Evolutionary conservation across 1,140 invertebrate species (phyloP), one percentile per base, ranked within the genome.

Genomic region (Euura lappo): DNA sequence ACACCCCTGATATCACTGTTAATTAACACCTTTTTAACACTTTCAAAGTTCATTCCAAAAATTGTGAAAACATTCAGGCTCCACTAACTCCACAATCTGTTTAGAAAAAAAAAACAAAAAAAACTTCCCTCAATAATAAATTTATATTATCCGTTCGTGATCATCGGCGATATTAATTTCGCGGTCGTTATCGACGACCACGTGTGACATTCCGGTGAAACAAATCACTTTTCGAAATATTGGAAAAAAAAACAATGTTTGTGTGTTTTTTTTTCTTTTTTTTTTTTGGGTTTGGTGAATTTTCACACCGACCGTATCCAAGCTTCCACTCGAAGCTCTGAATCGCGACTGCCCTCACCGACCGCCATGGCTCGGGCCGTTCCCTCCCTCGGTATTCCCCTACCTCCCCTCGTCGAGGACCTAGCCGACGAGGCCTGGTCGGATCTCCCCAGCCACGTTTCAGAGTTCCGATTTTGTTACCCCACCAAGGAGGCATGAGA

Each of bases 331-430:
- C 78, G 82, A 78, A 77, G 51, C 78, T 79, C 78, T 78, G 69
- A 82, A 76, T 82, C 77, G 77, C 77, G 74, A 80, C 80, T 83
- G 78, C 42, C 8, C 4, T 75, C 71, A 65, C 74, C 44, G 71
- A 75, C 69, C 69, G 73, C 72, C 64, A 66, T 68, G 69, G 73
- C 72, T 28, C 64, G 65, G 71, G 70, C 69, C 74, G 68, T 69
- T 74, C 45, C 69, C 13, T 60, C 68, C 75, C 65, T 72, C 71
- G 70, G 71, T 51, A 76, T 68, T 71, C 74, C 60, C 73, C 67
- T 60, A 68, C 68, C 11, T 67, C 6, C 5, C 51, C 60, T 64
- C 74, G 51, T 11, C 51, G 51, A n/a, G 8, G 51, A 60, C 51
- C 8, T 60, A 8, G 51, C 10, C 51, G 51, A 11, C 51, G 68